These are phyloP conservation scores for Anolis sagrei DNA, from an alignment of 2,113 vertebrate genomes.

Conservation along the genomic window DNA sequence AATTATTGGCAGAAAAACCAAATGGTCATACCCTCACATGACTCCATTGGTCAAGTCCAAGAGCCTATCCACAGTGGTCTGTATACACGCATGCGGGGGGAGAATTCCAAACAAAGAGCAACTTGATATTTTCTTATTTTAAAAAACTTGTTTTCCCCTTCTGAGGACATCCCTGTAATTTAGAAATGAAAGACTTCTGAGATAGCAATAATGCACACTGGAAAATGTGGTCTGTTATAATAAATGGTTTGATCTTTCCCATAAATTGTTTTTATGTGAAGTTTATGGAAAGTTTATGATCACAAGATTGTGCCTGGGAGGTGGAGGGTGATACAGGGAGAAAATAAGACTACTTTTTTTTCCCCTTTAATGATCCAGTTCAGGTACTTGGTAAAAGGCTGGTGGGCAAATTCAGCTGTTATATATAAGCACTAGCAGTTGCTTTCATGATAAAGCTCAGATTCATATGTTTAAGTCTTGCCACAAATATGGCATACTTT, in stretches of 20 bases:
- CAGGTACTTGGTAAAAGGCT: slow-evolving; percentile 26
- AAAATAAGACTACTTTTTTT: background rate
- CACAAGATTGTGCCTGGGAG: background rate
- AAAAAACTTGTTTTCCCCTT: slow-evolving; percentile 8
- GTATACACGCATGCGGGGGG: background rate
- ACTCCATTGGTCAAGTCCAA: background rate
- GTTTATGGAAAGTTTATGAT: background rate
- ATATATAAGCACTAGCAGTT: slow-evolving; percentile 47
- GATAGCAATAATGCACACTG: slow-evolving; percentile 47
- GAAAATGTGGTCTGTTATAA: slow-evolving; percentile 60
- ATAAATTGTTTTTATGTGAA: slow-evolving; percentile 35
- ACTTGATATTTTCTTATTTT: slow-evolving; percentile 23
- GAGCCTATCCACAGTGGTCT: background rate
- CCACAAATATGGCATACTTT: slow-evolving; percentile 46
- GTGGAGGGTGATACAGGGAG: background rate
- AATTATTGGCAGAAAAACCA: background rate
- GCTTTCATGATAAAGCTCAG: slow-evolving; percentile 44
- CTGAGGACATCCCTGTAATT: slow-evolving; percentile 11
- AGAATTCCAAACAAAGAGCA: slow-evolving; percentile 54
- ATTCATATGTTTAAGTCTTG: slow-evolving; percentile 42
- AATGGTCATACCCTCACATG: background rate
- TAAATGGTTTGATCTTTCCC: slow-evolving; percentile 48
- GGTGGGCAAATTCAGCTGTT: background rate
- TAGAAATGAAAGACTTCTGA: slow-evolving; percentile 58
- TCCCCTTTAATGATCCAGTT: slow-evolving; percentile 27